Conservation (phyloP, 2,113 vertebrate genomes). For the Pampusana beccarii region DNA sequence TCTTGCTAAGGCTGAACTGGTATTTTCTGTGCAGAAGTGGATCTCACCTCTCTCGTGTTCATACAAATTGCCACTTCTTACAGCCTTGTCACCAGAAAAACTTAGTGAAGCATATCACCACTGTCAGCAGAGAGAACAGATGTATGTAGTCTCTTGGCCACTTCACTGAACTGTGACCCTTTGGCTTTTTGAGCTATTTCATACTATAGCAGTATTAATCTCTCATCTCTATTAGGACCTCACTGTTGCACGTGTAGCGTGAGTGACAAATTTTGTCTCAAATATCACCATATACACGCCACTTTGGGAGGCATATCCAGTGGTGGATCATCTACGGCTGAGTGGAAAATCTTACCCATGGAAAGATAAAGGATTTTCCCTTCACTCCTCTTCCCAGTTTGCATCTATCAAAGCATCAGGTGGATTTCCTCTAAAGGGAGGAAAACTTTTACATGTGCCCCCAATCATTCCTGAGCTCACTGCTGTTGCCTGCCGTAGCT, state of each 20-base stretch:
- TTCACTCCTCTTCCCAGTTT: neutral
- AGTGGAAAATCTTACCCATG: neutral
- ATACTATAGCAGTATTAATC: neutral
- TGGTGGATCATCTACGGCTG: neutral
- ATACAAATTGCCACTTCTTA: neutral
- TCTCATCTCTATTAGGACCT: neutral
- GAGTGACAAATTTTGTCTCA: neutral
- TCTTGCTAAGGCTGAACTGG: neutral
- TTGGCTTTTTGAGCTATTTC: neutral
- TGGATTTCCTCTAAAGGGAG: neutral
- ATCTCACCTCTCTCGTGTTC: neutral
- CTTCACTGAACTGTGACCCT: neutral
- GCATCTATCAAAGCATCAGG: neutral
- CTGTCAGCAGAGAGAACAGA: neutral
- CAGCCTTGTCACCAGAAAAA: neutral
- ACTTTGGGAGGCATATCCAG: neutral
- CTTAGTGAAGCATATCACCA: neutral
- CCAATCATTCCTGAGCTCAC: neutral
- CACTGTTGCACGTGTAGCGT: fast-evolving
- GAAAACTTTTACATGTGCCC: neutral
- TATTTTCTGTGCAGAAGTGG: neutral
- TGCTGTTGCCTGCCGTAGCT: neutral
- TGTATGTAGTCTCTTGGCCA: neutral
- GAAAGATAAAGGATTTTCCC: neutral
- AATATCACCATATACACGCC: neutral